phyloP scores from a whole-genome alignment of 2,113 vertebrate species.

The human region GRCh38 chr1:241116501-241117000 shows the following conservation, averaged over 20 bases:
- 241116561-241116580: background rate
- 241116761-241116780: background rate
- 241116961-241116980: background rate
- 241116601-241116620: background rate
- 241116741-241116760: background rate
- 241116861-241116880: background rate
- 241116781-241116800: background rate
- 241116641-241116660: accelerated
- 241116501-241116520: background rate
- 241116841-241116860: background rate
- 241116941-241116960: background rate
- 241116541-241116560: background rate
- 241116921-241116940: background rate
- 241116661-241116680: too few relatives aligned
- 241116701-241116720: too few relatives aligned
- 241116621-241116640: background rate
- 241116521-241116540: background rate
- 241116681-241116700: too few relatives aligned
- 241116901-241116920: background rate
- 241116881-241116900: background rate
- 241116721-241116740: background rate
- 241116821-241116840: background rate
- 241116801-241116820: background rate
- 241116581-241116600: background rate
- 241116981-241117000: background rate